Evolutionary conservation across 2,888 invertebrate genomes (phyloP), one percentile per base, ranked within the genome.

Genomic region (Drosophila mimica): DNA sequence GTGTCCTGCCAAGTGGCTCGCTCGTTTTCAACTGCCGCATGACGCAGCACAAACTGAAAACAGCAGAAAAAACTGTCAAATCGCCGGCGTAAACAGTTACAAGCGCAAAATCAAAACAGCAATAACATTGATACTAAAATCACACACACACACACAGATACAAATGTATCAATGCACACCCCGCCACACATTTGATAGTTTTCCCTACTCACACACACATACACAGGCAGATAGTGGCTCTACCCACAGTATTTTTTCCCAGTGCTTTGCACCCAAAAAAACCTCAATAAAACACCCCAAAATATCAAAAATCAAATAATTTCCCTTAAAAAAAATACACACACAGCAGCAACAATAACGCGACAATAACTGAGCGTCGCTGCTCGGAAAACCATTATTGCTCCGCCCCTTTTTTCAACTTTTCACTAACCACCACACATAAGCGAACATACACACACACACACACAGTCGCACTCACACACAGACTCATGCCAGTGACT

Each of bases 271-370:
- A 77, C 78, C 76, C 64, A 86, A 83, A 74, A 46, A 92, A 92
- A 92, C 90, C 89, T 88, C 91, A 87, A 89, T 91, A 91, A 92
- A 92, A 92, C 92, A 92, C 93, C 92, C 92, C 92, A 92, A 91
- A 92, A 91, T 91, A 92, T 91, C 91, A 92, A 91, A 92, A 92
- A 92, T 92, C 91, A 90, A 87, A 91, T 83, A 91, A 91, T 92
- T 92, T 92, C 91, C 92, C 92, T 91, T 91, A 91, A 92, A 92
- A 92, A 89, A 82, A 74, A 69, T 31, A 67, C 20, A 73, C 48
- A 67, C 52, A 76, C 62, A 68, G 64, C 49, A 58, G 46, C 52
- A 67, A 69, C 64, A 74, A 72, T 49, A 61, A 53, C 60, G 70
- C 78, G 76, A 81, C 73, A 79, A 79, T 72, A 79, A 84, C 72